Conservation (phyloP, 2,888 invertebrate species). For the Eucera pruinosa region DNA sequence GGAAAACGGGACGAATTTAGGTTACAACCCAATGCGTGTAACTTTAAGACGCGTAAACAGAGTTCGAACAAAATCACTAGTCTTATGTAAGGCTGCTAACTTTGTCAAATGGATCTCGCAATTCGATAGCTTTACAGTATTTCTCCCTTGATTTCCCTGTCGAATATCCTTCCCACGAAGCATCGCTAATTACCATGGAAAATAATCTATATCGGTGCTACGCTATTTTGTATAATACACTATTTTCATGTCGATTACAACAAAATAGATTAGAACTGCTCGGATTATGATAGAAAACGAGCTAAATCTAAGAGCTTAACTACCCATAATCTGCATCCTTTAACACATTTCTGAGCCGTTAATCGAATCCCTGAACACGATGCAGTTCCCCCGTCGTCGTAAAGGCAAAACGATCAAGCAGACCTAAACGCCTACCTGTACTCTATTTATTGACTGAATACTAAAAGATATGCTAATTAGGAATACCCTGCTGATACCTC, state of each 20-base stretch:
- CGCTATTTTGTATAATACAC: constrained; percentile 23
- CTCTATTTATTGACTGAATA: constrained; percentile 54
- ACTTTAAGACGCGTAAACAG: no score
- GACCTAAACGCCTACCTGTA: constrained; percentile 22
- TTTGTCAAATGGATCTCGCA: no score
- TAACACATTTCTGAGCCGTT: constrained; percentile 51
- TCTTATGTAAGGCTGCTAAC: no score
- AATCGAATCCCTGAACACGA: constrained; percentile 24
- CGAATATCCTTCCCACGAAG: background rate
- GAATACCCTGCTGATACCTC: constrained; percentile 69
- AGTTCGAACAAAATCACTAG: no score
- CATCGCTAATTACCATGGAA: constrained; percentile 1
- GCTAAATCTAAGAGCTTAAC: constrained; percentile 26
- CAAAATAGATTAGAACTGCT: constrained; percentile 31
- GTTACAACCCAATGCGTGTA: no score
- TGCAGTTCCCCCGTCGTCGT: constrained; percentile 66
- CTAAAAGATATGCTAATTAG: constrained; percentile 75
- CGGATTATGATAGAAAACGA: constrained; percentile 42
- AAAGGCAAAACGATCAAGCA: constrained; percentile 57
- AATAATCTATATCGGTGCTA: background rate
- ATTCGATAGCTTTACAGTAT: no score
- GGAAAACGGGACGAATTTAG: no score
- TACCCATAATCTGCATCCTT: constrained; percentile 45
- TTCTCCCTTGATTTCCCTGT: no score
- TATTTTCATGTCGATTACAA: constrained; percentile 25